Evolutionary conservation across 1,140 invertebrate species (phyloP), one percentile per base, ranked within the genome.

Genomic region (Pentalonia nigronervosa): DNA sequence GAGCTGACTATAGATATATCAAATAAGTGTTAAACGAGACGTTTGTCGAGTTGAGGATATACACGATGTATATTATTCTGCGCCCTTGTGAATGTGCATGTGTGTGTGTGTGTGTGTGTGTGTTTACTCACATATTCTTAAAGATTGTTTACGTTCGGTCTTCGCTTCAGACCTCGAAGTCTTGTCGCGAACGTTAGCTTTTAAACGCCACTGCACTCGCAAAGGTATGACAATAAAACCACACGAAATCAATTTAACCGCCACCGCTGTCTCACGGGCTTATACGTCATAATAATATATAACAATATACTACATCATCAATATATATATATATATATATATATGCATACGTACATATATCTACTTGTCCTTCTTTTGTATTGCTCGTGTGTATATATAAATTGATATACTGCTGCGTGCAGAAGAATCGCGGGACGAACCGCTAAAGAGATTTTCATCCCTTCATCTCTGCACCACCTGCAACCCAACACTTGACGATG

Each of bases 361-460:
- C 23, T 2, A 86, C 84, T 86, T 45, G 45, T 86, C 11, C 9
- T 86, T 47, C 41, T 86, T 86, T 86, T 47, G 41, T 86, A 36
- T 34, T 36, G 1, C 81, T 67, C 11, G 36, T 8, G 41, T 83
- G 41, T 36, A 83, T 81, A 81, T 36, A 36, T 36, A 83, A 7
- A 23, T 83, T 83, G 34, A 83, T 83, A 83, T 83, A 83, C 76
- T 34, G 17, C 76, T 20, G 17, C 34, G 36, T 8, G 36, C 20
- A 41, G n/a, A 36, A 83, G 81, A 84, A 84, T 84, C 23, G 36
- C 23, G 36, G 81, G 81, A 41, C 34, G 6, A 84, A 84, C 20
- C 21, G 81, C 34, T 84, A 84, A 83, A 84, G 81, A 84, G 36
- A 84, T 84, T 84, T 84, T 84, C 23, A 84, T 25, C 81, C 81